phyloP scores from a whole-genome alignment of 2,797 vertebrate genomes.

The Poecilia wingei region DNA sequence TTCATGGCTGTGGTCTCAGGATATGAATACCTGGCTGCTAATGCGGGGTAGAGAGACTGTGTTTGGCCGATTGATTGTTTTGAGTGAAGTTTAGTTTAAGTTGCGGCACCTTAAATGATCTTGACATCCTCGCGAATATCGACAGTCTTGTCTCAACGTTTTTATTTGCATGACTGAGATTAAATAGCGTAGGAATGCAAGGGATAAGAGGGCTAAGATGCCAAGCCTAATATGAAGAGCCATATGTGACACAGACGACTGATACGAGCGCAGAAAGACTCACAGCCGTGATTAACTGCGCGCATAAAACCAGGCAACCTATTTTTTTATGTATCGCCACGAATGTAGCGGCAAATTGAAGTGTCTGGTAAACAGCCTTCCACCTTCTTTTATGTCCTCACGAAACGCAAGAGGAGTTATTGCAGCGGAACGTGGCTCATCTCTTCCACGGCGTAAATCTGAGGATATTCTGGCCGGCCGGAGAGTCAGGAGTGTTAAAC shows the following conservation, averaged over 20 bases:
- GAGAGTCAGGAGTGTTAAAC: slow-evolving; percentile 30
- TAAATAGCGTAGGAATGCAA: slow-evolving; percentile 59
- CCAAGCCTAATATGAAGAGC: slow-evolving; percentile 54
- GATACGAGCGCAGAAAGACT: slow-evolving; percentile 43
- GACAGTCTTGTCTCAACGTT: background rate
- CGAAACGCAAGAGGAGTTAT: slow-evolving; percentile 49
- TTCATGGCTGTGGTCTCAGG: slow-evolving; percentile 13
- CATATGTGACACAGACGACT: slow-evolving; percentile 52
- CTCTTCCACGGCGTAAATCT: slow-evolving; percentile 36
- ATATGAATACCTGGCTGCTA: slow-evolving; percentile 17
- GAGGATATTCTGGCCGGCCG: slow-evolving; percentile 33
- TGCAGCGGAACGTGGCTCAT: slow-evolving; percentile 33
- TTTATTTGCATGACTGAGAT: slow-evolving; percentile 47
- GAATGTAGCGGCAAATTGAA: slow-evolving; percentile 66
- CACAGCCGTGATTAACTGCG: slow-evolving; percentile 54
- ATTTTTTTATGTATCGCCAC: slow-evolving; percentile 51
- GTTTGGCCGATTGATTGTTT: slow-evolving; percentile 51
- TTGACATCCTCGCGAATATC: background rate
- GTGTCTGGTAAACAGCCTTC: slow-evolving; percentile 73
- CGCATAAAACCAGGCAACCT: slow-evolving; percentile 59
- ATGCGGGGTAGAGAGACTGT: background rate
- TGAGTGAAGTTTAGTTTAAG: slow-evolving; percentile 56
- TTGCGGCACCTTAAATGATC: slow-evolving; percentile 47
- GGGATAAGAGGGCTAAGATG: slow-evolving; percentile 52
- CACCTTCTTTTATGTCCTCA: slow-evolving; percentile 54